Percentiles rank a stretch among this genome's conserved stretches.
Evolutionary conservation across 2,888 invertebrate species (phyloP).

Genomic region (Lasioglossum vierecki): DNA sequence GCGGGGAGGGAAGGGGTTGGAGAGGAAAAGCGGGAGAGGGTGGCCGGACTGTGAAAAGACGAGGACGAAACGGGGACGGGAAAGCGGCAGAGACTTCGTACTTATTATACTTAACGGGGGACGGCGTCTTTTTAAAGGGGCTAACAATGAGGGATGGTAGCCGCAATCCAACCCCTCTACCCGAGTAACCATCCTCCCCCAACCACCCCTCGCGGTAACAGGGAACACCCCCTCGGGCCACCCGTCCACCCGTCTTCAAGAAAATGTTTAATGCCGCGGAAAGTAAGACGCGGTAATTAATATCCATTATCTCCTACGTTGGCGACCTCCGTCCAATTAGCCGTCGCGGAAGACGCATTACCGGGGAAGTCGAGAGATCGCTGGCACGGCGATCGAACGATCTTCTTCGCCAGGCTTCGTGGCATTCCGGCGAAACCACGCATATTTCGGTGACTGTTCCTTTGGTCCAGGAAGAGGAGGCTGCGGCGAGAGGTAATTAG

Average conservation of each 20-base stretch:
- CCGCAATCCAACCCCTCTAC: constrained; percentile 44
- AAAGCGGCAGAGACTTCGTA: constrained; percentile 75
- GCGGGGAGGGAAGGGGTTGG: neutral
- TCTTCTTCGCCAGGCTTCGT: neutral
- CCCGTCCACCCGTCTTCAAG: constrained; percentile 67
- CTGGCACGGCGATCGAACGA: constrained; percentile 9
- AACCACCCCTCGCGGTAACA: neutral
- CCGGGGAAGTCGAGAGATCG: constrained; percentile 15
- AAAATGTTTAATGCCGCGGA: constrained; percentile 83
- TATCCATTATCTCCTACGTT: constrained; percentile 82
- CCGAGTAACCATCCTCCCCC: neutral
- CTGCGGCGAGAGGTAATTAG: neutral
- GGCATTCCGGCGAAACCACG: neutral
- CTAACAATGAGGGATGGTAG: constrained; percentile 84
- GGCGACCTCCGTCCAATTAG: constrained; percentile 81
- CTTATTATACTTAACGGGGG: constrained; percentile 80
- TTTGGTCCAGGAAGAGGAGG: constrained; percentile 10
- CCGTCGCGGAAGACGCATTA: constrained; percentile 79
- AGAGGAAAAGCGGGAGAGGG: constrained; percentile 28
- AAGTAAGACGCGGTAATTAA: constrained; percentile 83
- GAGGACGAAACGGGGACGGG: constrained; percentile 60
- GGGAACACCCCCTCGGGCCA: constrained; percentile 7
- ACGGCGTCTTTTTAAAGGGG: constrained; percentile 80
- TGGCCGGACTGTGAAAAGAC: constrained; percentile 57
- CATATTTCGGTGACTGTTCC: constrained; percentile 6